Evolutionary conservation across 2,797 vertebrate genomes (phyloP), one percentile per base, ranked within the genome.

Genomic region (Bovichtus diacanthus): DNA sequence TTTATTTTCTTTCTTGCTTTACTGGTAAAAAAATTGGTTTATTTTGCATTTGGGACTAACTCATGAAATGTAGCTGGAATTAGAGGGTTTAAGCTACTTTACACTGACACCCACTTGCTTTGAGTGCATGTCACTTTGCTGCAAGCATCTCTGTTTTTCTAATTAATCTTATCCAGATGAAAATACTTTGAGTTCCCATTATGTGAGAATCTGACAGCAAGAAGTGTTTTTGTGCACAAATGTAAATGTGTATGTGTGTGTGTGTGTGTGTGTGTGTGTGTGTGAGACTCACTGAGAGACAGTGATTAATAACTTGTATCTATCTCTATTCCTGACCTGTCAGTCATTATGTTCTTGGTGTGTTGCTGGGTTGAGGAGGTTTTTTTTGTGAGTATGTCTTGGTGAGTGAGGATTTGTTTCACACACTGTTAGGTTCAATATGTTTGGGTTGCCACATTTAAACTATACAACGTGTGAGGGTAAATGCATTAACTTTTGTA

Each of bases 291-390:
- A 74, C 62, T 21, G 23, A 72, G 25, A 67, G 27, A 54, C 59
- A 25, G 49, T 74, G 73, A 80, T 59, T 55, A 47, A 78, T 47
- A 47, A n/a, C 64, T 70, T 65, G 70, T 65, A 67, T 74, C 63
- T 72, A n/a, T 49, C 21, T 76, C 64, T 47, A 8, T 58, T 65
- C 46, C 50, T 77, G 29, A 62, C 65, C 58, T 65, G 60, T 64
- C 58, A 58, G 29, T 60, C 27, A 63, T 74, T 27, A 25, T 62
- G 54, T 56, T 58, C 58, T 49, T 58, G 21, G 41, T 60, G 1
- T 66, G 18, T 46, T 69, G 23, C 25, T 50, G 46, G 19, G 8
- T 62, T 25, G 19, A 51, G 2, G 34, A 34, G 5, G 5, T 18
- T 50, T 31, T 71, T 61, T 47, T 39, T 43, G 6, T 55, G 25